Percentiles rank a stretch among this genome's conserved stretches.
These are phyloP conservation scores for Aporrectodea caliginosa DNA, from an alignment of 1,140 invertebrate genomes.

Conservation along the genomic window DNA sequence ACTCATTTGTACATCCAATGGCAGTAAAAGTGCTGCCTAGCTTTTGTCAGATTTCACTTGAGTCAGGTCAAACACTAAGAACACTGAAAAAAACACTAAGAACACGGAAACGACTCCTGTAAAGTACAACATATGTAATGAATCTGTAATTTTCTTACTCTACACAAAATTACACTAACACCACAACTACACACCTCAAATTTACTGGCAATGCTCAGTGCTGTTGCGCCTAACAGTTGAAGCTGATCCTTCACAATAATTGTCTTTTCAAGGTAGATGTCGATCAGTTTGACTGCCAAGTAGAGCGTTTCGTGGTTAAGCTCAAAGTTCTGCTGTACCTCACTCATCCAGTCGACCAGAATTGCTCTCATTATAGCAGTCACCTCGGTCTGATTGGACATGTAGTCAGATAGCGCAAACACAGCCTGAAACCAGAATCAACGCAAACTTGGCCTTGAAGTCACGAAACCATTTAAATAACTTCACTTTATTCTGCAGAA, in stretches of 20 bases:
- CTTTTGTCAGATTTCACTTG: too few relatives aligned
- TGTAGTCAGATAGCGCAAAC: slow-evolving; percentile 76
- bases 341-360: slow-evolving; percentile 97
- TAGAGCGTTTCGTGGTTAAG: slow-evolving; percentile 98
- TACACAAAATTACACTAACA: too few relatives aligned
- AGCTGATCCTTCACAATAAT: slow-evolving; percentile 61
- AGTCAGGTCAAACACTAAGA: too few relatives aligned
- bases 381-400: slow-evolving; percentile 70
- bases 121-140: too few relatives aligned
- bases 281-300: slow-evolving; percentile 89
- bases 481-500: neutral
- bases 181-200: slow-evolving; percentile 75
- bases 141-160: too few relatives aligned
- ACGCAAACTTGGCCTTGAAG: neutral
- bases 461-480: slow-evolving; percentile 27
- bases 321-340: slow-evolving; percentile 92
- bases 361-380: slow-evolving; percentile 82
- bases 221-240: slow-evolving; percentile 84
- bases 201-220: slow-evolving; percentile 90
- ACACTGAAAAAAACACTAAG: too few relatives aligned
- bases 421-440: slow-evolving; percentile 53
- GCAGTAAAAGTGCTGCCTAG: too few relatives aligned
- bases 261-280: slow-evolving; percentile 73
- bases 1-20: too few relatives aligned
- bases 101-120: too few relatives aligned